phyloP scores from a whole-genome alignment of 2,888 invertebrate species.

The Silvanus unidentatus region DNA sequence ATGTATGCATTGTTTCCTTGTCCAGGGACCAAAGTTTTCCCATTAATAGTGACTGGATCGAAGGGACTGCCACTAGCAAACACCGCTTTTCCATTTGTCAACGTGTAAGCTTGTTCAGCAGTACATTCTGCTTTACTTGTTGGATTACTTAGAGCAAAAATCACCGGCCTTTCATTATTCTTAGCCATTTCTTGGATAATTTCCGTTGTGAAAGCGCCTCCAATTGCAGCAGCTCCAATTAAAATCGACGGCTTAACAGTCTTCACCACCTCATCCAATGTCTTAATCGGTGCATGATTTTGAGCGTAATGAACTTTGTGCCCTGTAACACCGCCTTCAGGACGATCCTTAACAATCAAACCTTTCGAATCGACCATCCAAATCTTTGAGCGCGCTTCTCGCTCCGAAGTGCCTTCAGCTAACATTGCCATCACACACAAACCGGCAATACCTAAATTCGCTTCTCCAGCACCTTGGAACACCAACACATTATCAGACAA shows the following conservation, averaged over 20 bases:
- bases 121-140: constrained; percentile 98
- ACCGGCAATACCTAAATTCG: constrained; percentile 77
- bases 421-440: constrained; percentile 90
- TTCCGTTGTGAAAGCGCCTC: constrained; percentile 86
- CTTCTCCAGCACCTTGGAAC: constrained; percentile 94
- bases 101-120: constrained; percentile 85
- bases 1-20: constrained; percentile 99
- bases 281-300: constrained; percentile 66
- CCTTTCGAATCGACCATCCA: constrained; percentile 97
- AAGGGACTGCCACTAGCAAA: constrained; percentile 98
- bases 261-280: constrained; percentile 75
- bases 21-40: constrained; percentile 79
- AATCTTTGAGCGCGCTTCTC: constrained; percentile 74
- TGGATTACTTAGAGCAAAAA: constrained; percentile 97
- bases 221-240: constrained; percentile 91
- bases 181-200: constrained; percentile 83
- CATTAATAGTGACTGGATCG: constrained; percentile 73
- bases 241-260: constrained; percentile 80
- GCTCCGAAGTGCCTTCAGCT: constrained; percentile 67
- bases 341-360: constrained; percentile 81
- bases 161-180: constrained; percentile 82
- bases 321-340: constrained; percentile 70
- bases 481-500: constrained; percentile 82
- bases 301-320: constrained; percentile 83
- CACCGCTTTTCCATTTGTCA: constrained; percentile 82